Percentiles rank a stretch among this genome's conserved stretches.
phyloP scores from a whole-genome alignment of 2,113 vertebrate species.

The Arothron firmamentum region DNA sequence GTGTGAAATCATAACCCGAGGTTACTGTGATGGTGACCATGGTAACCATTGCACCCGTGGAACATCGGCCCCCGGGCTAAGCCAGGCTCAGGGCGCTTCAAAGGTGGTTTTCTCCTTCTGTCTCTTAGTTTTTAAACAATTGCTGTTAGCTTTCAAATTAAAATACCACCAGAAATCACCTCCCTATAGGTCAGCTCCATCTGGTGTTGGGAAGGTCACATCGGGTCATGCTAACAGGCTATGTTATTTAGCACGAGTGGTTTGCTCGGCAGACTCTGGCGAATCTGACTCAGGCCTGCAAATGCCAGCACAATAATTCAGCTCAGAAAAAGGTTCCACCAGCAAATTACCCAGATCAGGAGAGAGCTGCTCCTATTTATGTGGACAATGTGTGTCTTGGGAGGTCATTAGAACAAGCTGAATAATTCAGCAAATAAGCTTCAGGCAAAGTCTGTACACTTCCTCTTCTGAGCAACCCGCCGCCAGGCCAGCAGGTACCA shows the following conservation, averaged over 20 bases:
- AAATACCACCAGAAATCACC: slow-evolving; percentile 5
- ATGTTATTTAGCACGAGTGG: background rate
- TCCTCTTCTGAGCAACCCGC: slow-evolving; percentile 21
- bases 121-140: too few relatives aligned
- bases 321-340: slow-evolving; percentile 3
- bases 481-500: slow-evolving; percentile 24
- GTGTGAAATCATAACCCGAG: too few relatives aligned
- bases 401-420: slow-evolving; percentile 43
- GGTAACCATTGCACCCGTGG: too few relatives aligned
- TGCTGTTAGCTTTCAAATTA: background rate
- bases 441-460: slow-evolving; percentile 34
- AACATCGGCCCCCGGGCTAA: too few relatives aligned
- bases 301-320: slow-evolving; percentile 5
- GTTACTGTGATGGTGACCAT: too few relatives aligned
- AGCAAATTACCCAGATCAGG: slow-evolving; percentile 9
- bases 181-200: background rate
- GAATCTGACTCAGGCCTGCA: background rate
- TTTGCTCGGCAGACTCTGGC: background rate
- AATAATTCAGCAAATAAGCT: slow-evolving; percentile 38
- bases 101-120: too few relatives aligned
- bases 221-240: slow-evolving; percentile 13
- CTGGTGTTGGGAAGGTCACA: background rate
- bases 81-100: too few relatives aligned
- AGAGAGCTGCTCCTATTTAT: slow-evolving; percentile 18
- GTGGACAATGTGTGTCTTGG: slow-evolving; percentile 39